phyloP scores from a whole-genome alignment of 2,888 invertebrate genomes.

The Digitonthophagus gazella region DNA sequence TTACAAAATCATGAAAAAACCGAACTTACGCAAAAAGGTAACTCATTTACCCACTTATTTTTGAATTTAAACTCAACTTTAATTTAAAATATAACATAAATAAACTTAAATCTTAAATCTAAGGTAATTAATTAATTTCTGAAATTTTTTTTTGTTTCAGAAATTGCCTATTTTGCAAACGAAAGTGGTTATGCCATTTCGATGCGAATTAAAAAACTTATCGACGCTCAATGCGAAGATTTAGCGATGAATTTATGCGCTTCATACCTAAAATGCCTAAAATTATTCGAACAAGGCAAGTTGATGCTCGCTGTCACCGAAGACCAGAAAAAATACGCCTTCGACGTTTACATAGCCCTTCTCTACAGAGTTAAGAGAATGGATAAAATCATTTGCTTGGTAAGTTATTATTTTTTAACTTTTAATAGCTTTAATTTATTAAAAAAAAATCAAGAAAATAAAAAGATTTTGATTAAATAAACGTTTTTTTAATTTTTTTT shows the following conservation, averaged over 20 bases:
- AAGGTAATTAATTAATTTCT: not conserved
- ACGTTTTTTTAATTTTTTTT: too few relatives aligned
- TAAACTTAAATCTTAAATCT: not conserved
- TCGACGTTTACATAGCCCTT: slow-evolving; percentile 61
- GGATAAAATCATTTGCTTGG: slow-evolving; percentile 27
- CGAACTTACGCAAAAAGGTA: slow-evolving; percentile 46
- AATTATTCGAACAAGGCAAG: slow-evolving; percentile 42
- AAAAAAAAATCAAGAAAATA: not conserved
- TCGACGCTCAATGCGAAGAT: slow-evolving; percentile 62
- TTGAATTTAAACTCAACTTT: too few relatives aligned
- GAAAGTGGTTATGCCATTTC: slow-evolving; percentile 60
- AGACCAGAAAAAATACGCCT: slow-evolving; percentile 58
- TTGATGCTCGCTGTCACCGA: slow-evolving; percentile 48
- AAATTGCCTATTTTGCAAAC: slow-evolving; percentile 56
- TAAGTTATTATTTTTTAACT: slow-evolving; percentile 19
- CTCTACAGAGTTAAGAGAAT: slow-evolving; percentile 43
- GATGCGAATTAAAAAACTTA: slow-evolving; percentile 59
- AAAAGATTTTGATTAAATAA: too few relatives aligned
- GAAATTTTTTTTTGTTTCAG: slow-evolving; percentile 39
- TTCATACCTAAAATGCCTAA: slow-evolving; percentile 50
- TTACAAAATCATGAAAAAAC: slow-evolving; percentile 45
- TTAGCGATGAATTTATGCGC: slow-evolving; percentile 60
- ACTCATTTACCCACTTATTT: too few relatives aligned
- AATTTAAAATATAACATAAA: not conserved
- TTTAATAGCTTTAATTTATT: too few relatives aligned